Percentiles rank a stretch among this genome's conserved stretches.
Evolutionary conservation across 2,797 vertebrate species (phyloP).

Genomic region (Diplodus sargus): DNA sequence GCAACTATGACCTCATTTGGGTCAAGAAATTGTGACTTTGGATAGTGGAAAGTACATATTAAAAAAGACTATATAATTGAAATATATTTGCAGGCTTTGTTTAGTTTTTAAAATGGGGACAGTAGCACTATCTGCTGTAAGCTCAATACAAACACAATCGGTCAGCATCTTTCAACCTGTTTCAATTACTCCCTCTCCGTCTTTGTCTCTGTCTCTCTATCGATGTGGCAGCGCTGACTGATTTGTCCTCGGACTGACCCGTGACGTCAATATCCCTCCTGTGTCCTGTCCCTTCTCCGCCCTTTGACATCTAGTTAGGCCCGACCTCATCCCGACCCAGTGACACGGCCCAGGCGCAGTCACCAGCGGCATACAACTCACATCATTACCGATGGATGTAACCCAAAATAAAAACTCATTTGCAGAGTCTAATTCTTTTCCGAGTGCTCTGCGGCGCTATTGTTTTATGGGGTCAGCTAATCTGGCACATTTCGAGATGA

Average conservation of each 20-base stretch:
- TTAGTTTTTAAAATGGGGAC: neutral
- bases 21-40: neutral
- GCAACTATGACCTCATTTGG: neutral
- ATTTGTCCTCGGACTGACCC: constrained; percentile 23
- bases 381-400: constrained; percentile 65
- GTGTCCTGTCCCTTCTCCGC: constrained; percentile 38
- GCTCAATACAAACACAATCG: neutral
- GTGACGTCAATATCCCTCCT: neutral
- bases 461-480: constrained; percentile 80
- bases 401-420: constrained; percentile 79
- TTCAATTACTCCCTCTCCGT: neutral
- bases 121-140: neutral
- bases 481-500: constrained; percentile 73
- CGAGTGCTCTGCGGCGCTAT: constrained; percentile 57
- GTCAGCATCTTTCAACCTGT: neutral
- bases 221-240: constrained; percentile 13
- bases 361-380: constrained; percentile 32
- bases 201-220: neutral
- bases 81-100: neutral
- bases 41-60: neutral
- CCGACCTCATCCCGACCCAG: constrained; percentile 55
- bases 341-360: constrained; percentile 38
- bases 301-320: constrained; percentile 47
- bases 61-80: neutral
- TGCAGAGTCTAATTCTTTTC: constrained; percentile 64